A percentile compares a stretch with the other conserved stretches of the same genome.
Evolutionary conservation across 2,797 vertebrate genomes (phyloP).

Genomic region (Cryptoprocta ferox): DNA sequence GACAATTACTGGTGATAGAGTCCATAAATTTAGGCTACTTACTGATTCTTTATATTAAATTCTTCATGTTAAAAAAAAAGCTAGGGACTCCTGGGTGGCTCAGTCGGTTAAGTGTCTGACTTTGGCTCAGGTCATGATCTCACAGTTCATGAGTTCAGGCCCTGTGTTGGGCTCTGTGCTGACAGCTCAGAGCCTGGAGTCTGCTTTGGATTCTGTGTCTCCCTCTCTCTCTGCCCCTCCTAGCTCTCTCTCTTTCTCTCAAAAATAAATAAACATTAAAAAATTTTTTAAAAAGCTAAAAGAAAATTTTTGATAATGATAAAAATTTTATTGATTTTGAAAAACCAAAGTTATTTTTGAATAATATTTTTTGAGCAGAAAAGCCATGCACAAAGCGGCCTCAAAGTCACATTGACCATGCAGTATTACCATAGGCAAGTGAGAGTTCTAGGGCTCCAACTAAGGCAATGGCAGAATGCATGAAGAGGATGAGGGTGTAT

Average conservation of each 20-base stretch:
- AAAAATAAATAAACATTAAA: too few species aligned
- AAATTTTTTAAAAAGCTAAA: background rate
- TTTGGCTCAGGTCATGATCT: too few species aligned
- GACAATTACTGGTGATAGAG: background rate
- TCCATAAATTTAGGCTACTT: background rate
- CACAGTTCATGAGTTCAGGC: too few species aligned
- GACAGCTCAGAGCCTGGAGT: too few species aligned
- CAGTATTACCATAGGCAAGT: background rate
- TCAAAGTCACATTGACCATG: background rate
- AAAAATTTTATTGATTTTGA: background rate
- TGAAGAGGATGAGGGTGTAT: background rate
- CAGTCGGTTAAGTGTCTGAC: too few species aligned
- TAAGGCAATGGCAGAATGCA: background rate
- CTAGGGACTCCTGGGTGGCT: too few species aligned
- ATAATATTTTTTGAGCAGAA: background rate
- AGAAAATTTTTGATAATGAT: background rate
- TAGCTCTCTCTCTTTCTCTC: too few species aligned
- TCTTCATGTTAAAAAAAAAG: background rate
- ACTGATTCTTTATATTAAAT: background rate
- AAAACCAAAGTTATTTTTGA: background rate
- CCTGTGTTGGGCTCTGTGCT: too few species aligned
- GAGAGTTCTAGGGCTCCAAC: background rate
- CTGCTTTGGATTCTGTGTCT: too few species aligned
- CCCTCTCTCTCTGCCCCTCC: too few species aligned
- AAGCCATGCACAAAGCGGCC: background rate